Conservation (phyloP, 64 coral and sea anemone genomes). For the Montipora foliosa region DNA sequence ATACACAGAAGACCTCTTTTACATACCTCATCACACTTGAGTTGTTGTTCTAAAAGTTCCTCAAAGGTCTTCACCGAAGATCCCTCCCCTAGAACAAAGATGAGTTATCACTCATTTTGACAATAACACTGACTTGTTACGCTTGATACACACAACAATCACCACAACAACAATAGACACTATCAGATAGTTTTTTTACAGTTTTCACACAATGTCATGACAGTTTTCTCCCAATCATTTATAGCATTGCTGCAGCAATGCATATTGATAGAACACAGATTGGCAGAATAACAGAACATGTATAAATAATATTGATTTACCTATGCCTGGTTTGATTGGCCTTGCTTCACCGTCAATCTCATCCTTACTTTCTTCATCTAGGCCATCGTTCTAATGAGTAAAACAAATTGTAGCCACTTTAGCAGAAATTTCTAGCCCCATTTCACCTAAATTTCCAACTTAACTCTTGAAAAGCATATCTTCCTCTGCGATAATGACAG, state of each 20-base stretch:
- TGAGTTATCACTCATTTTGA: background rate
- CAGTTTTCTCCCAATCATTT: background rate
- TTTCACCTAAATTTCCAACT: no score
- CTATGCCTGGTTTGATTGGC: constrained; percentile 75
- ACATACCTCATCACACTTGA: constrained; percentile 73
- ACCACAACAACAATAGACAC: no score
- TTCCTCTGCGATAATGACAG: no score
- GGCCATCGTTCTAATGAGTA: background rate
- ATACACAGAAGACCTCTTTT: background rate
- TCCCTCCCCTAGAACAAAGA: background rate
- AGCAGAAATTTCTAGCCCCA: background rate
- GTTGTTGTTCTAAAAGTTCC: constrained; percentile 79
- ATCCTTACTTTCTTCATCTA: background rate
- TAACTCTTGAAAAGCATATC: no score
- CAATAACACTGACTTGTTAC: background rate
- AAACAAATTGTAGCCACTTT: background rate
- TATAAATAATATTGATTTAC: background rate
- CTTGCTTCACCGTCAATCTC: constrained; percentile 40
- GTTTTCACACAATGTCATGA: no score
- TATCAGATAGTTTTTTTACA: no score
- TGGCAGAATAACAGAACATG: no score
- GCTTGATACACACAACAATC: no score
- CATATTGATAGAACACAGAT: no score
- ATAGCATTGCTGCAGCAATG: no score
- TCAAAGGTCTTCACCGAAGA: constrained; percentile 69